Percentiles rank a stretch among this genome's conserved stretches.
phyloP scores from a whole-genome alignment of 2,797 vertebrate genomes.

The Sebastes cheni region DNA sequence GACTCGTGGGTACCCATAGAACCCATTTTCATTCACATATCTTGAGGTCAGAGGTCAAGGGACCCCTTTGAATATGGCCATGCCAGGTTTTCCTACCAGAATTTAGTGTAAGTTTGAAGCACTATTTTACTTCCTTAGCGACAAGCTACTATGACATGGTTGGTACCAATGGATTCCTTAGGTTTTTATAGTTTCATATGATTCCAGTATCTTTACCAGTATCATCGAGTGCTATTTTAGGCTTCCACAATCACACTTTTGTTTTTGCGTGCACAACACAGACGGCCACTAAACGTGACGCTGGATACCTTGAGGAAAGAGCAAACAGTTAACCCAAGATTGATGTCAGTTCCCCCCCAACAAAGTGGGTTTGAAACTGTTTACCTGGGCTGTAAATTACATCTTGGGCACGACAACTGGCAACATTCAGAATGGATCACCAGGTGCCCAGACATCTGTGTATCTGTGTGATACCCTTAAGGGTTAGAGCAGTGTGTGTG shows the following conservation, averaged over 20 bases:
- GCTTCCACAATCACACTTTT: not conserved
- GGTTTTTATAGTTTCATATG: too few relatives aligned
- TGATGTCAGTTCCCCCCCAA: conserved; percentile 50
- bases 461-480: conserved; percentile 69
- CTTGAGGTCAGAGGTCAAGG: too few relatives aligned
- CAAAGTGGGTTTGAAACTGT: conserved; percentile 68
- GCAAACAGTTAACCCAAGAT: conserved; percentile 64
- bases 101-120: too few relatives aligned
- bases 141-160: too few relatives aligned
- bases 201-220: too few relatives aligned
- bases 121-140: too few relatives aligned
- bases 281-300: conserved; percentile 6
- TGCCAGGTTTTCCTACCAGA: too few relatives aligned
- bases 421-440: conserved; percentile 66
- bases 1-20: too few relatives aligned
- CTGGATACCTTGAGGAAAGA: conserved; percentile 19
- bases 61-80: too few relatives aligned
- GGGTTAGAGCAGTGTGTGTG: conserved; percentile 14
- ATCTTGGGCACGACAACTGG: conserved; percentile 65
- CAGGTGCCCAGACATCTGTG: conserved; percentile 77
- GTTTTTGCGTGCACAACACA: conserved; percentile 2
- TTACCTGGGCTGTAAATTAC: conserved; percentile 74
- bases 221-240: not conserved
- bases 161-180: too few relatives aligned
- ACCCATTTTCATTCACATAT: too few relatives aligned